phyloP scores from a whole-genome alignment of 2,113 vertebrate species.

The Heterochromis multidens region DNA sequence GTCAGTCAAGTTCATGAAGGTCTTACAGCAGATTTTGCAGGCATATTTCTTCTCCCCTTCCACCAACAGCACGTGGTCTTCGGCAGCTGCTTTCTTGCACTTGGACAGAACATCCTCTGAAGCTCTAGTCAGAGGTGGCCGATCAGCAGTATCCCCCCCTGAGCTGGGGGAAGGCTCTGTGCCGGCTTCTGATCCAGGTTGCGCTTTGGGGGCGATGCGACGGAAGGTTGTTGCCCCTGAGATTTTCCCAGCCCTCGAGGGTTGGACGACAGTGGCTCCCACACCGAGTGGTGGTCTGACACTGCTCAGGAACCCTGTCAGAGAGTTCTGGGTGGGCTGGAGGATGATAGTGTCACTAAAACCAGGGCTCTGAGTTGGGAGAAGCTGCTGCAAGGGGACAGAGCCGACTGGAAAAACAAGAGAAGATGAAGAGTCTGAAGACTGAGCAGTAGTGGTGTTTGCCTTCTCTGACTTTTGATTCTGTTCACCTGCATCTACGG shows the following conservation, averaged over 20 bases:
- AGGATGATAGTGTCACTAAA: slow-evolving; percentile 88
- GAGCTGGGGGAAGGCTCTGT: slow-evolving; percentile 60
- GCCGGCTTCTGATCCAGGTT: slow-evolving; percentile 51
- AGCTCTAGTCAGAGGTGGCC: slow-evolving; percentile 83
- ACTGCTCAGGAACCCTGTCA: slow-evolving; percentile 58
- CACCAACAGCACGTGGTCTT: slow-evolving; percentile 92
- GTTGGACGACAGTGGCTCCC: slow-evolving; percentile 76
- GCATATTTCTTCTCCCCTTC: slow-evolving; percentile 96
- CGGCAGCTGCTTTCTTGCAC: slow-evolving; percentile 94
- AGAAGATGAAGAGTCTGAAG: slow-evolving; percentile 72
- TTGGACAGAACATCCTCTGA: slow-evolving; percentile 94
- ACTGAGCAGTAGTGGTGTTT: slow-evolving; percentile 43
- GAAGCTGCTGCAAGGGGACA: slow-evolving; percentile 66
- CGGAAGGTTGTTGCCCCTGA: slow-evolving; percentile 80
- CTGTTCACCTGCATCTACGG: slow-evolving; percentile 62
- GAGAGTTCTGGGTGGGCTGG: slow-evolving; percentile 77
- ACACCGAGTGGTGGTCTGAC: slow-evolving; percentile 81
- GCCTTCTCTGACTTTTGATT: slow-evolving; percentile 75
- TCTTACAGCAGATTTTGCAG: slow-evolving; percentile 98
- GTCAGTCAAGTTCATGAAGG: slow-evolving; percentile 93
- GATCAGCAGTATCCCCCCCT: slow-evolving; percentile 34
- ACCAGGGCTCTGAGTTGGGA: slow-evolving; percentile 73
- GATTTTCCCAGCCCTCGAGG: slow-evolving; percentile 33
- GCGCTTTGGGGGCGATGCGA: slow-evolving; percentile 91
- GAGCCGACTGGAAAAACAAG: slow-evolving; percentile 54